Conservation (phyloP, 1,140 invertebrate species). For the Drosophila melanogaster region DNA sequence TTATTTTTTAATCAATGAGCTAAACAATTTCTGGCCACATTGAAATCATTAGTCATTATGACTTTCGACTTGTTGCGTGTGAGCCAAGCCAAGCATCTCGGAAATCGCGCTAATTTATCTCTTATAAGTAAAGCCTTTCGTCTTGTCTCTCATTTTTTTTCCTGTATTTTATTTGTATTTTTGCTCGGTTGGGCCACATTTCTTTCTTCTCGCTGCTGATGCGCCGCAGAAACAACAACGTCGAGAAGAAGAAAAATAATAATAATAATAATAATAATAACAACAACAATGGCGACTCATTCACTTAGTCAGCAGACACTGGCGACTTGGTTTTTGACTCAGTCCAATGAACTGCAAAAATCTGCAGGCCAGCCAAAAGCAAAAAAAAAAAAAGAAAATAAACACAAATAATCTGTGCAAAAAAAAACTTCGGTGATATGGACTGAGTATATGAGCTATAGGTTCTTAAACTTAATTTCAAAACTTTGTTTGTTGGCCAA, state of each 20-base stretch:
- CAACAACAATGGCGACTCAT: constrained; percentile 58
- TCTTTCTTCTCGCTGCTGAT: constrained; percentile 31
- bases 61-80: constrained; percentile 63
- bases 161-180: constrained; percentile 19
- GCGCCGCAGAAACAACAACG: constrained; percentile 22
- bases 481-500: no score
- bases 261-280: constrained; percentile 42
- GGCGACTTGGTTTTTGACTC: constrained; percentile 42
- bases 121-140: constrained; percentile 63
- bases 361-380: constrained; percentile 33
- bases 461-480: no score
- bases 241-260: constrained; percentile 2
- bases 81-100: constrained; percentile 45
- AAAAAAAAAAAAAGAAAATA: constrained; percentile 4
- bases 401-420: constrained; percentile 15
- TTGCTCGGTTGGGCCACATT: constrained; percentile 23
- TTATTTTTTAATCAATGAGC: constrained; percentile 27
- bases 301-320: constrained; percentile 70
- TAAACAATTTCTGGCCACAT: constrained; percentile 68
- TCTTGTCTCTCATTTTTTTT: constrained; percentile 35
- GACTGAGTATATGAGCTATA: constrained; percentile 24
- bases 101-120: constrained; percentile 76
- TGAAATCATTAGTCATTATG: constrained; percentile 77
- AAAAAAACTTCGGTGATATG: constrained; percentile 22
- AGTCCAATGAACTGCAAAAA: constrained; percentile 77